Base-by-base conservation (phyloP, 2,888 invertebrate genomes). In the Caenorhabditis uteleia region DNA sequence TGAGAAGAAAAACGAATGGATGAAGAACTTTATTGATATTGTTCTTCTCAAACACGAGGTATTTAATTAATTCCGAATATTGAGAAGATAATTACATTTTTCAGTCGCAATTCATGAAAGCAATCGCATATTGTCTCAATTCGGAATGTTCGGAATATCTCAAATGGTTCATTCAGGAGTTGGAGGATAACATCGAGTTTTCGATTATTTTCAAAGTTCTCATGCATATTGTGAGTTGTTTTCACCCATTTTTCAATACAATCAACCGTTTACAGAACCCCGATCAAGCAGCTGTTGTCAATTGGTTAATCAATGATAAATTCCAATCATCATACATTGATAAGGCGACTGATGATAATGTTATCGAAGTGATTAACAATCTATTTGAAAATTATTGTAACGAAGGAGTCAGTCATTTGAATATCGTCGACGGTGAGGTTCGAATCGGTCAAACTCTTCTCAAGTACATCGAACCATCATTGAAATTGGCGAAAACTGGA, bases 221-320 rank as follows among this genome's bases (percentile, higher is more conserved):
- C 2, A 16, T 60, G 25, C 34, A 45, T 20, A 5, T 21, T 18
- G 39, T 39, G 6, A 39, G 10, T 14, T 7, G 18, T 36, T 21
- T 39, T 39, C 21, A 4, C 6, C 6, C 21, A 21, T 5, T 21
- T 6, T 21, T 10, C 18, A 21, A 21, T 21, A 21, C 21, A 39
- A 14, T 39, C 8, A 21, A 8, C 14, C 14, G 20, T 39, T 21
- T 39, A n/a, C 14, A 23, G 36, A 54, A 60, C 6, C 12, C 49
- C 2, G 60, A 60, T 1, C 45, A 55, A 26, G 47, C 36, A 3
- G 27, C n/a, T 2, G 53, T 57, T 7, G 39, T 62, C 26, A 62
- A 62, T 31, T 62, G 62, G 62, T 45, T 62, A 8, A 43, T 62
- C 10, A 53, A 48, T 25, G 5, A 38, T 2, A 56, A 53, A 38